A percentile compares a stretch with the other conserved stretches of the same genome.
These are phyloP conservation scores for Drosophila borborema DNA, from an alignment of 2,888 invertebrate species.

Conservation along the genomic window DNA sequence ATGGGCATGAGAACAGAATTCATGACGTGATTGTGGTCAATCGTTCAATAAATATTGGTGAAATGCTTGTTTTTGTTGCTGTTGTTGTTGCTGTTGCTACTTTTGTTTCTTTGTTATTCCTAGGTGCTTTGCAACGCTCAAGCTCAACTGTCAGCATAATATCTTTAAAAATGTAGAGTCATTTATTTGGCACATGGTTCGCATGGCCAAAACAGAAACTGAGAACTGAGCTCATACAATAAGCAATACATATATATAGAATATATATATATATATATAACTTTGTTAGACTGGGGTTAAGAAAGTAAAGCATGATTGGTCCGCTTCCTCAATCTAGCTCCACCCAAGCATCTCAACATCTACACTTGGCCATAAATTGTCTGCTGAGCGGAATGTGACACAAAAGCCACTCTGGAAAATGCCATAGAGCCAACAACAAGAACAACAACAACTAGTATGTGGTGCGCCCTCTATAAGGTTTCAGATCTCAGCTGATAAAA, in stretches of 20 bases:
- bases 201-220: constrained; percentile 57
- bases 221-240: constrained; percentile 42
- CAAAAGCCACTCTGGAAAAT: constrained; percentile 25
- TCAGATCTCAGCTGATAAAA: constrained; percentile 62
- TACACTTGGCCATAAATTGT: constrained; percentile 46
- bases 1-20: constrained; percentile 51
- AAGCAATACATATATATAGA: not conserved
- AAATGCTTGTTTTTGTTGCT: constrained; percentile 20
- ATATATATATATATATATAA: not conserved
- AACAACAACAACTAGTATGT: not conserved
- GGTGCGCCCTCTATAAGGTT: constrained; percentile 29
- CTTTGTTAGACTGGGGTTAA: constrained; percentile 33
- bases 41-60: constrained; percentile 49
- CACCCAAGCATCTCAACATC: constrained; percentile 1
- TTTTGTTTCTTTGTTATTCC: not conserved
- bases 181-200: constrained; percentile 68
- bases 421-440: constrained; percentile 4
- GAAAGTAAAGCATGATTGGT: constrained; percentile 49
- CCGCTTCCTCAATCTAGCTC: constrained; percentile 15
- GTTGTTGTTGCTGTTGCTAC: not conserved
- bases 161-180: constrained; percentile 76
- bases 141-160: constrained; percentile 71
- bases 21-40: constrained; percentile 71
- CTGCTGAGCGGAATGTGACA: constrained; percentile 43
- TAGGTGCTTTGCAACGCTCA: constrained; percentile 21